Evolutionary conservation across 2,888 invertebrate genomes (phyloP).

Genomic region (Harpagoxenus sublaevis): DNA sequence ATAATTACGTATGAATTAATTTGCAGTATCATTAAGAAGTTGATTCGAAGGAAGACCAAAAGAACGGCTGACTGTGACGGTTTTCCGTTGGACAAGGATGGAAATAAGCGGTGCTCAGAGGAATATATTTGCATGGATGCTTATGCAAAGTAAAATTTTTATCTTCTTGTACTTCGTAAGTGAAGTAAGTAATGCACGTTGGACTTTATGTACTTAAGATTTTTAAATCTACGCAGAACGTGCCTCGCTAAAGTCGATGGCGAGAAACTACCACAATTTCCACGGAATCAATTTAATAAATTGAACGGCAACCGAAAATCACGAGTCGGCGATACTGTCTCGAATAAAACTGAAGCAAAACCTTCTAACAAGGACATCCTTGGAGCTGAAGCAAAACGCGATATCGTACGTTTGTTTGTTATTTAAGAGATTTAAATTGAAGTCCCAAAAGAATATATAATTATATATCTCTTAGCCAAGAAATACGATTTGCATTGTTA

Average conservation of each 20-base stretch:
- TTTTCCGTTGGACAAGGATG: conserved; percentile 49
- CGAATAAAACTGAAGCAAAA: neutral
- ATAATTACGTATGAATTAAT: conserved; percentile 14
- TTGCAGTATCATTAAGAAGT: conserved; percentile 59
- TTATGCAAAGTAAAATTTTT: conserved; percentile 69
- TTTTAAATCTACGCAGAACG: conserved; percentile 50
- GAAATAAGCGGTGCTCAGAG: conserved; percentile 60
- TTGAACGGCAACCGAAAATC: conserved; percentile 40
- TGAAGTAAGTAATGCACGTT: neutral
- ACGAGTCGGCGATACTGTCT: neutral
- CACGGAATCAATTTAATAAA: conserved; percentile 26
- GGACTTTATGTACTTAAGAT: conserved; percentile 18
- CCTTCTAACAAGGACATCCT: neutral
- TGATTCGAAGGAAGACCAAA: conserved; percentile 45
- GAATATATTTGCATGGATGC: conserved; percentile 66
- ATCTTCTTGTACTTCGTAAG: conserved; percentile 29
- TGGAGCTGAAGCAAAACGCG: neutral
- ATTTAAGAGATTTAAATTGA: neutral
- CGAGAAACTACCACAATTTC: conserved; percentile 60
- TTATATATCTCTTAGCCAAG: neutral
- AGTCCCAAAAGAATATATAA: neutral
- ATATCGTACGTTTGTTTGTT: conserved; percentile 38
- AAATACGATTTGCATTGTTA: neutral
- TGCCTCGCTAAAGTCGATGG: conserved; percentile 63
- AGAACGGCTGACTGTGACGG: conserved; percentile 30